Percentiles rank a stretch among this genome's conserved stretches.
phyloP scores from a whole-genome alignment of 1,140 invertebrate species.

The Aradophagus sp. region DNA sequence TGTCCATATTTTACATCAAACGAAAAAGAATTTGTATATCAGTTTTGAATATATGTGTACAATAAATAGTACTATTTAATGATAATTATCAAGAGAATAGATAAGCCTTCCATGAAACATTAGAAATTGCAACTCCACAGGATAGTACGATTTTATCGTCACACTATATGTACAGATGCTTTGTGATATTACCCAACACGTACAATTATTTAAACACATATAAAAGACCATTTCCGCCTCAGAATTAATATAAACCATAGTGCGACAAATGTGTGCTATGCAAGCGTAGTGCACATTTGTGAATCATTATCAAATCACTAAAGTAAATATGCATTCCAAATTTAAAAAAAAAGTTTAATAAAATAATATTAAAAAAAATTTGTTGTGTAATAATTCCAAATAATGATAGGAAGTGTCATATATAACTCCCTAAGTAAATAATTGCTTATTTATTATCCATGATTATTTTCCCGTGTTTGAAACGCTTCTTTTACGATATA shows the following conservation, averaged over 20 bases:
- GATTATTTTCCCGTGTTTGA: too few relatives aligned
- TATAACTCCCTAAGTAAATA: too few relatives aligned
- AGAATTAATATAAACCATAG: conserved; percentile 23
- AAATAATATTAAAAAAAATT: too few relatives aligned
- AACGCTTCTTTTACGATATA: too few relatives aligned
- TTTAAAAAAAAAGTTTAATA: conserved; percentile 3
- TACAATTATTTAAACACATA: conserved; percentile 39
- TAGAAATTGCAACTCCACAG: conserved; percentile 44
- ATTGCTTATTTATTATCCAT: too few relatives aligned
- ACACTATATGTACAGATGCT: conserved; percentile 45
- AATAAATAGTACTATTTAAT: conserved; percentile 46
- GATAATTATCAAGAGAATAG: conserved; percentile 46
- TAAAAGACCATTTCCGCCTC: conserved; percentile 24
- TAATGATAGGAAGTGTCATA: too few relatives aligned
- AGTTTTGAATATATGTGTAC: conserved; percentile 26
- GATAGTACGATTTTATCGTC: conserved; percentile 47
- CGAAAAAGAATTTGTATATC: conserved; percentile 26
- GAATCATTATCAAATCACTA: conserved; percentile 7
- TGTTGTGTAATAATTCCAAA: too few relatives aligned
- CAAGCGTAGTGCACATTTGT: conserved; percentile 17
- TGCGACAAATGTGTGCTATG: conserved; percentile 35
- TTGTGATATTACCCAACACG: conserved; percentile 38
- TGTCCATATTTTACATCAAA: too few relatives aligned
- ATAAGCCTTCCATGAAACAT: conserved; percentile 40
- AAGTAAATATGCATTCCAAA: too few relatives aligned